Conservation (phyloP, 2,113 vertebrate species). For the Elaphurus davidianus region DNA sequence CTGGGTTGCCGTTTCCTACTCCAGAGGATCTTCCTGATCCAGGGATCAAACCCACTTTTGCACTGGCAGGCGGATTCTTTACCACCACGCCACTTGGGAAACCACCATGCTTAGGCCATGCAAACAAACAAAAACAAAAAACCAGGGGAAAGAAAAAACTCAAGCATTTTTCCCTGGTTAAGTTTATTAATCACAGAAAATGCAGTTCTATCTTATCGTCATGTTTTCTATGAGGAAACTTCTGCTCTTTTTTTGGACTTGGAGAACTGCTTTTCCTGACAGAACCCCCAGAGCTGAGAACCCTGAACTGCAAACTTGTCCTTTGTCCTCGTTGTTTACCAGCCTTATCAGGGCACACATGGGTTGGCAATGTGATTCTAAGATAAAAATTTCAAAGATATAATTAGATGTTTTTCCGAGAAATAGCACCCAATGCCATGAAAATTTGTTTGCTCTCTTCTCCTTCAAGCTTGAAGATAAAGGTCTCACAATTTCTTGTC, state of each 20-base stretch:
- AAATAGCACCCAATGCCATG: slow-evolving; percentile 34
- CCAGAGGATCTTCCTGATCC: not conserved
- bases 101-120: not conserved
- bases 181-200: slow-evolving; percentile 41
- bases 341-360: slow-evolving; percentile 60
- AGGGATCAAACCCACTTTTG: not conserved
- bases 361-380: slow-evolving; percentile 58
- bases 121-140: not conserved
- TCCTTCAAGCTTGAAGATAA: not conserved
- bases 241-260: slow-evolving; percentile 71
- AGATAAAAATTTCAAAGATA: slow-evolving; percentile 69
- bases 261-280: slow-evolving; percentile 44
- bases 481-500: not conserved
- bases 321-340: slow-evolving; percentile 68
- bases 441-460: slow-evolving; percentile 37
- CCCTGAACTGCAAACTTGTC: slow-evolving; percentile 62
- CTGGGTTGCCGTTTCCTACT: not conserved
- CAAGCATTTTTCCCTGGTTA: not conserved
- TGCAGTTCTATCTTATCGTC: slow-evolving; percentile 27
- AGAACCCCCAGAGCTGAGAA: slow-evolving; percentile 44
- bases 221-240: slow-evolving; percentile 45
- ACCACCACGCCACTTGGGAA: not conserved
- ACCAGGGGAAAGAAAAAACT: not conserved
- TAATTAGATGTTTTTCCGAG: slow-evolving; percentile 59
- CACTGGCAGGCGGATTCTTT: not conserved